Evolutionary conservation across 1,140 invertebrate genomes (phyloP).

Genomic region (Frieseomelitta varia): DNA sequence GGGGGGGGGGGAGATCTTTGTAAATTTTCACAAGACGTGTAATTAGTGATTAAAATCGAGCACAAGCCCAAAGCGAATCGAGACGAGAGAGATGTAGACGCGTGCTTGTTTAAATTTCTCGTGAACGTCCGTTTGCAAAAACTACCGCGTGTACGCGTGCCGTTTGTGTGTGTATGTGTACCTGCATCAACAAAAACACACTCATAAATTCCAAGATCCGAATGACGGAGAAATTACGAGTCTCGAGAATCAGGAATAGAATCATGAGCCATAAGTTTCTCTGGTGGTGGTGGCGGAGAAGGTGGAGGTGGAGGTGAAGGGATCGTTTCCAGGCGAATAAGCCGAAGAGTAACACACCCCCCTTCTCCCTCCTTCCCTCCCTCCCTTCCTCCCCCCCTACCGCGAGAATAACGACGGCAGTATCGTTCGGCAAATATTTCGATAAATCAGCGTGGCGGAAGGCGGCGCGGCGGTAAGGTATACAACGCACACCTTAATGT

Average conservation of each 20-base stretch:
- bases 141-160: no score
- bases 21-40: no score
- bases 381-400: no score
- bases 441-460: slow-evolving; percentile 70
- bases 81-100: no score
- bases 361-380: not conserved
- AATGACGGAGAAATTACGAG: not conserved
- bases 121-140: no score
- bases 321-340: slow-evolving; percentile 36
- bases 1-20: no score
- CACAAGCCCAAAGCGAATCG: no score
- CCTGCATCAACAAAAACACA: not conserved
- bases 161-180: no score
- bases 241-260: not conserved
- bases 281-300: no score
- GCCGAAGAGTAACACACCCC: slow-evolving; percentile 38
- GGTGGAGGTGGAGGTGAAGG: not conserved
- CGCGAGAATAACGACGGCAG: slow-evolving; percentile 58
- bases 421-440: slow-evolving; percentile 71
- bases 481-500: slow-evolving; percentile 81
- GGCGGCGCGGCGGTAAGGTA: slow-evolving; percentile 70
- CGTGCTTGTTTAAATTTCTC: no score
- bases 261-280: slow-evolving; percentile 19
- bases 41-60: no score
- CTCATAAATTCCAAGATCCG: not conserved